Conservation (phyloP, 92 coral and sea anemone genomes). For the Blastomussa wellsi region DNA sequence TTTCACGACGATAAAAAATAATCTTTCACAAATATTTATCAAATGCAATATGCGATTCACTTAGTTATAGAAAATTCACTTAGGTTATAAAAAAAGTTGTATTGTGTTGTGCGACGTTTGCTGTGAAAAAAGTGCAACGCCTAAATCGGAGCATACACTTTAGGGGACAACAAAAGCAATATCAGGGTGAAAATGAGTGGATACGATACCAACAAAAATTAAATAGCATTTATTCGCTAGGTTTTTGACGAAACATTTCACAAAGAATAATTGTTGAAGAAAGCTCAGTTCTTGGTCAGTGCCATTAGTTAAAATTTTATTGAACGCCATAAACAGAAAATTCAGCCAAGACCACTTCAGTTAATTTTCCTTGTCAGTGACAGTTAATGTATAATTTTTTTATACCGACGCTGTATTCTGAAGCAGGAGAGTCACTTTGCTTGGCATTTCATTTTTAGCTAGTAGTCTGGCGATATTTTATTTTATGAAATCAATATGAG, state of each 20-base stretch:
- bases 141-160: not conserved
- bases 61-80: not conserved
- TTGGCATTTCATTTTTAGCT: not conserved
- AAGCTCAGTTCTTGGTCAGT: not conserved
- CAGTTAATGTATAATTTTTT: not conserved
- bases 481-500: not conserved
- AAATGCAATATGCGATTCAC: not conserved
- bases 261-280: not conserved
- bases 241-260: not conserved
- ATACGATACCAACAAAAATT: not conserved
- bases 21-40: too few relatives aligned
- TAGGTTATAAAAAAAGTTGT: not conserved
- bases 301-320: not conserved
- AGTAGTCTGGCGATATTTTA: not conserved
- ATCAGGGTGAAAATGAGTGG: not conserved
- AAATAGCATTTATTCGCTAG: not conserved
- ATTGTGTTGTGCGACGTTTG: not conserved
- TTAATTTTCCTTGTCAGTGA: not conserved
- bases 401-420: not conserved
- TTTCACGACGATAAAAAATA: not conserved
- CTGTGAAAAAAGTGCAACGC: not conserved
- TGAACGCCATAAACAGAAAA: too few relatives aligned
- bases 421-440: not conserved
- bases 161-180: not conserved
- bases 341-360: not conserved